Base-by-base conservation (phyloP, 2,888 invertebrate species). In the Acheta domesticus region DNA sequence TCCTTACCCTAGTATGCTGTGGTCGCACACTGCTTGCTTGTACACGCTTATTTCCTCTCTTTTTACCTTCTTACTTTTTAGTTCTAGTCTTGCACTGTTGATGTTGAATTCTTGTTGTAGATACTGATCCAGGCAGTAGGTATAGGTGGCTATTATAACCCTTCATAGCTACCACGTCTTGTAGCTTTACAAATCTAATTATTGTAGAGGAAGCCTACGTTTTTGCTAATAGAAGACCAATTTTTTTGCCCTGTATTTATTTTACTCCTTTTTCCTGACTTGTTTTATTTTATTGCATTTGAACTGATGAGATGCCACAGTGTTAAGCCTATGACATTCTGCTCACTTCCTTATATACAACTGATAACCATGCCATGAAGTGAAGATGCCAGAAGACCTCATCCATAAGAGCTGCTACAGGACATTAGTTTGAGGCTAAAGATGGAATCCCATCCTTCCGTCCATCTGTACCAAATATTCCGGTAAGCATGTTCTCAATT, bases 401-500 rank as follows among this genome's bases (percentile, higher is more conserved):
- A 62, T 62, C 62, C 62, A 62, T 19, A 62, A 19, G 62, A 8
- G 62, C 62, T 62, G 62, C 62, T 62, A 62, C 62, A 62, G 62
- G 62, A 62, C n/a, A 3, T n/a, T 62, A 62, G 62, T 62, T 62
- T 62, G 62, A 62, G 62, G 62, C 62, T 62, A 62, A 36, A 62
- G 62, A 62, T 62, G 62, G 62, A 62, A 62, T 62, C 62, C 62
- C 62, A 62, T 62, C 62, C 62, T 62, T 62, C 5, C 62, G 62
- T 62, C 62, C 62, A 62, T 62, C 62, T 19, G 62, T 62, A 62
- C 62, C 62, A 14, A 62, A 19, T n/a, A 62, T n/a, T 62, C 62
- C 62, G 62, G 62, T 62, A 62, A 62, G 62, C 62, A 62, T 62
- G 62, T 62, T 19, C 62, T 14, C n/a, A n/a, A n/a, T 62, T 62